Conservation (phyloP, 2,888 invertebrate genomes). For the Toxonevra muliebris region DNA sequence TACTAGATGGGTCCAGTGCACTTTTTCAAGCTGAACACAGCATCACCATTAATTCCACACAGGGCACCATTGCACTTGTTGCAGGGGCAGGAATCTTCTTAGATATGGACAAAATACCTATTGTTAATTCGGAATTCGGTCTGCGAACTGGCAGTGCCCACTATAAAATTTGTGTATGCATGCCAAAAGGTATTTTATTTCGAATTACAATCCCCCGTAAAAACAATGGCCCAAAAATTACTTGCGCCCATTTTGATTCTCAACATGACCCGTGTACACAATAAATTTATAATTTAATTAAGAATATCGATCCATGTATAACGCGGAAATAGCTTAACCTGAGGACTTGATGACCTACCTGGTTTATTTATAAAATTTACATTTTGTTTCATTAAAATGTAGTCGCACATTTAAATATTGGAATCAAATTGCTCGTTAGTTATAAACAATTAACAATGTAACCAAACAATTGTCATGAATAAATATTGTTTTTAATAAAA, state of each 20-base stretch:
- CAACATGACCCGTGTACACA: slow-evolving; percentile 60
- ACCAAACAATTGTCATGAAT: too few species aligned
- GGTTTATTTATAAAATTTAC: too few species aligned
- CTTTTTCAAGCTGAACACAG: slow-evolving; percentile 82
- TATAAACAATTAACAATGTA: too few species aligned
- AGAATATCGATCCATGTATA: slow-evolving; percentile 5
- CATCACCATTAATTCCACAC: slow-evolving; percentile 79
- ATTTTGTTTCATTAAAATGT: too few species aligned
- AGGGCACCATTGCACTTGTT: slow-evolving; percentile 77
- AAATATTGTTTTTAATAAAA: too few species aligned
- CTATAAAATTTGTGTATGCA: slow-evolving; percentile 89
- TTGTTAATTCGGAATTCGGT: slow-evolving; percentile 68
- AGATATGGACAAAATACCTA: slow-evolving; percentile 76
- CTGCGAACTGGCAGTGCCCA: slow-evolving; percentile 69
- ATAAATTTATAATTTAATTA: slow-evolving; percentile 5
- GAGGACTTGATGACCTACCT: too few species aligned
- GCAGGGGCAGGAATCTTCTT: slow-evolving; percentile 78
- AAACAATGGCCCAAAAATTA: slow-evolving; percentile 60
- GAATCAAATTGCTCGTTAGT: too few species aligned
- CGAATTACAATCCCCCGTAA: slow-evolving; percentile 74
- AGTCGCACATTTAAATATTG: too few species aligned
- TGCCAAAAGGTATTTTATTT: slow-evolving; percentile 87
- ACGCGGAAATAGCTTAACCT: too few species aligned
- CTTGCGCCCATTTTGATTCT: slow-evolving; percentile 60
- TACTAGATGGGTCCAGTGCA: slow-evolving; percentile 76